A percentile compares a stretch with the other conserved stretches of the same genome.
phyloP scores from a whole-genome alignment of 2,113 vertebrate species.

The Salvator merianae region DNA sequence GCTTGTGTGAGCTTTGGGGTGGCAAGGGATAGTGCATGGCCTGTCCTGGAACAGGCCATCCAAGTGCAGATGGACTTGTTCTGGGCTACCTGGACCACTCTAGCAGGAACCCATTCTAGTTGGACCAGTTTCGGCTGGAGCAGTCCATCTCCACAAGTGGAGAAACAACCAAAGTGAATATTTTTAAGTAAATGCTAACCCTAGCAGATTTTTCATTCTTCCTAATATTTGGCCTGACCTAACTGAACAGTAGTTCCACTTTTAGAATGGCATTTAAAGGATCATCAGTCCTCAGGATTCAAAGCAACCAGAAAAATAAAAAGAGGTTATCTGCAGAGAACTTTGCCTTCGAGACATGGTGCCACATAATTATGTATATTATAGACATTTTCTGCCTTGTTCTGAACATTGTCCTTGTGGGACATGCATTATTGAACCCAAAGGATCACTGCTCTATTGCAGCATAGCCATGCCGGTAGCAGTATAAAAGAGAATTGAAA shows the following conservation, averaged over 20 bases:
- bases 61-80: too few relatives aligned
- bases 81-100: not conserved
- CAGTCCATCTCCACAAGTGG: not conserved
- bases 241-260: not conserved
- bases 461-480: not conserved
- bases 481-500: slow-evolving; percentile 3
- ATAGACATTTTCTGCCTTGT: not conserved
- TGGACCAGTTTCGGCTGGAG: not conserved
- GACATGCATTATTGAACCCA: not conserved
- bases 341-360: not conserved
- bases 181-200: not conserved
- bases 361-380: slow-evolving; percentile 13
- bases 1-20: too few relatives aligned
- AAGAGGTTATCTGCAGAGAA: not conserved
- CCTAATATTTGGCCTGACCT: not conserved
- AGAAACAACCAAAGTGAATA: not conserved
- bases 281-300: not conserved
- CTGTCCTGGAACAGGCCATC: too few relatives aligned
- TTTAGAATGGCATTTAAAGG: slow-evolving; percentile 13
- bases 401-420: slow-evolving; percentile 13
- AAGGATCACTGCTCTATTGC: not conserved
- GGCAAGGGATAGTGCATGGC: too few relatives aligned
- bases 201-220: not conserved
- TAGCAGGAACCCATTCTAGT: not conserved
- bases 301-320: not conserved